phyloP scores from a whole-genome alignment of 2,113 vertebrate species.

The Calypte anna region DNA sequence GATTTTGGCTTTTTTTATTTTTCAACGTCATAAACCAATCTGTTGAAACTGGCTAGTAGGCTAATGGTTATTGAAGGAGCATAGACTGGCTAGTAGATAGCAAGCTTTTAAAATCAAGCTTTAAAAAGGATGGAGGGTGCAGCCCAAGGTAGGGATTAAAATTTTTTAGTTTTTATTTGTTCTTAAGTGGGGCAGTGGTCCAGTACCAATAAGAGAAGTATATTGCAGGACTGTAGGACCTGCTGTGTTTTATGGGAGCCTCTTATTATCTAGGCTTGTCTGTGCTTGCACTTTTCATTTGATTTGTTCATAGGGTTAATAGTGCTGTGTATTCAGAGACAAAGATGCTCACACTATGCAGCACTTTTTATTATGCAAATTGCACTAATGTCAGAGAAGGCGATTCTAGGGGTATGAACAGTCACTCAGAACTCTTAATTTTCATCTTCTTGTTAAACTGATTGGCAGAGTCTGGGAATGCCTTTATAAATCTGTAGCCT shows the following conservation, averaged over 20 bases:
- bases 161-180: neutral
- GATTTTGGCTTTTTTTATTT: neutral
- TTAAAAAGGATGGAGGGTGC: neutral
- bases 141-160: neutral
- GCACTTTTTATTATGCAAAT: conserved; percentile 51
- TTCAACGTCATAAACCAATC: neutral
- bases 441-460: conserved; percentile 37
- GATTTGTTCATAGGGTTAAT: conserved; percentile 32
- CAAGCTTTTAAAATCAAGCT: neutral
- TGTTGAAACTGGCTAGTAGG: neutral
- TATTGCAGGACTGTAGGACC: neutral
- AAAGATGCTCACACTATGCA: conserved; percentile 1
- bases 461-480: conserved; percentile 18
- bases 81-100: neutral
- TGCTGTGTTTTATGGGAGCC: neutral
- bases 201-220: neutral
- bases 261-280: conserved; percentile 17
- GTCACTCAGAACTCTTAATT: conserved; percentile 39
- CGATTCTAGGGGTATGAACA: conserved; percentile 35
- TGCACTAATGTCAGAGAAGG: conserved; percentile 1
- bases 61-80: neutral
- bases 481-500: neutral
- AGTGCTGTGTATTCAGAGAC: conserved; percentile 1
- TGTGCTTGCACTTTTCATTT: neutral
- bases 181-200: neutral